Evolutionary conservation across 2,888 invertebrate species (phyloP).

Genomic region (Scrobipalpa atriplicella): DNA sequence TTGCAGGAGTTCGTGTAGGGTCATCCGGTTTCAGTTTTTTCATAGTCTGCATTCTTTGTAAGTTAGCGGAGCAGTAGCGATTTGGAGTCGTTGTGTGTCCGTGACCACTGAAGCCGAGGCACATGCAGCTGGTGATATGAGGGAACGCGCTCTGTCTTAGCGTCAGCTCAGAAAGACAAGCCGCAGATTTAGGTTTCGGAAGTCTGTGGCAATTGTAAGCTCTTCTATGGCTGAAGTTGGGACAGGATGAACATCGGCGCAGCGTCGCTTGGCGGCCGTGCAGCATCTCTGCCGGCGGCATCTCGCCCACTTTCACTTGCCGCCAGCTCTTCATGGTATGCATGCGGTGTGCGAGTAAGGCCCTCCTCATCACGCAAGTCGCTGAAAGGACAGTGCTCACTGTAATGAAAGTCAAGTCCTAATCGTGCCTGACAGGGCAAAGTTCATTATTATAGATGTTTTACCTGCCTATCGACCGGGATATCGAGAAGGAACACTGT

Average conservation of each 20-base stretch:
- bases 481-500: no score
- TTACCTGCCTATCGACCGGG: no score
- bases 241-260: constrained; percentile 50
- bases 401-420: constrained; percentile 35
- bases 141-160: constrained; percentile 23
- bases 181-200: constrained; percentile 22
- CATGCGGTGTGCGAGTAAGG: constrained; percentile 36
- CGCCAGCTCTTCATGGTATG: constrained; percentile 36
- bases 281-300: constrained; percentile 36
- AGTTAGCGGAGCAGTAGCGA: background rate
- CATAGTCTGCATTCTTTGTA: background rate
- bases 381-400: constrained; percentile 61
- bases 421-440: background rate
- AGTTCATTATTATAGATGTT: no score
- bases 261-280: constrained; percentile 30
- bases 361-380: constrained; percentile 51
- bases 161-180: constrained; percentile 34
- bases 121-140: background rate
- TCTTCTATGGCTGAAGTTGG: constrained; percentile 37
- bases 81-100: no score
- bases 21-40: background rate
- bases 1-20: background rate
- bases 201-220: constrained; percentile 25
- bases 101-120: background rate
- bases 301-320: constrained; percentile 40